Base-by-base conservation (phyloP, 2,113 vertebrate genomes). In the Gobiocypris rarus region DNA sequence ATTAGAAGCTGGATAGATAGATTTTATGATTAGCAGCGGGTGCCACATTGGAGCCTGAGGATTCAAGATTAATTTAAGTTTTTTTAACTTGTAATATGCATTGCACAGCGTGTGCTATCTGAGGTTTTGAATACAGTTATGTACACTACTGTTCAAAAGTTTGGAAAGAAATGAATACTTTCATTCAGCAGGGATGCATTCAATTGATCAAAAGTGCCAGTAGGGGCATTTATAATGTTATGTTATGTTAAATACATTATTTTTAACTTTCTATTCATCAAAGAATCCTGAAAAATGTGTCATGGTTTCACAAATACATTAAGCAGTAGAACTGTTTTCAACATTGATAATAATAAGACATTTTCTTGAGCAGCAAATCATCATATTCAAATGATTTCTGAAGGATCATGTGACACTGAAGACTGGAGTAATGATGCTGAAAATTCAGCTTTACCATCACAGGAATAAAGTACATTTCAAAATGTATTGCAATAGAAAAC, bases 71-170 rank as follows among this genome's bases (percentile, higher is more conserved):
- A 43, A 11, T 43, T 13, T 1, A 0, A 24, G 41, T 45, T 71
- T 24, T 31, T 70, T 43, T 24, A 11, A 11, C 43, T n/a, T 24
- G 10, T 71, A 45, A 71, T 24, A 24, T 14, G 22, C 69, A 41
- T 41, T 19, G 10, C 17, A 38, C 28, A 22, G 31, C 38, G 63
- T 22, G 67, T 34, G 31, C 31, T 41, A 50, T 50, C 48, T 15
- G 69, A 24, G 41, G 24, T 3, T 59, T 59, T 54, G 52, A 13
- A n/a, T 59, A 24, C 58, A 59, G 58, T 24, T n/a, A 24, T 26
- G 10, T 4, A 26, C 58, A 71, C 89, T 93, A 94, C 93, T 94
- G 93, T 91, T 96, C 94, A 95, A 94, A 95, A 87, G 93, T 69
- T 69, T 41, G 31, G 19, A 9, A 34, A 67, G 3, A 67, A 67